Percentiles rank a stretch among this genome's conserved stretches.
Evolutionary conservation across 2,888 invertebrate genomes (phyloP).

Genomic region (Leptopilina myrica): DNA sequence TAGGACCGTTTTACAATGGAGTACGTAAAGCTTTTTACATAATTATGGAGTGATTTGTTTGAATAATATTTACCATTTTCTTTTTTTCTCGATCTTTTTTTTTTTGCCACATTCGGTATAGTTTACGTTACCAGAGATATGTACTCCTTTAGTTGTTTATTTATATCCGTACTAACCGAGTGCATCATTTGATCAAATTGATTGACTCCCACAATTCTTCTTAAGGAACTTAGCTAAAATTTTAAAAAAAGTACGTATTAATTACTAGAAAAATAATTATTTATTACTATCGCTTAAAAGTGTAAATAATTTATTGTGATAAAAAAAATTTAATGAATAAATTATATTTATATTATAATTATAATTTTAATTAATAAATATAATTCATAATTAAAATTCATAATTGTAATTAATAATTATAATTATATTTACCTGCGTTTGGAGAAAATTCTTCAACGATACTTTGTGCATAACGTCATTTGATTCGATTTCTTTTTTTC

Average conservation of each 20-base stretch:
- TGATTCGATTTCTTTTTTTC: constrained; percentile 83
- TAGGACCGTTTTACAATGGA: constrained; percentile 70
- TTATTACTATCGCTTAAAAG: too few species aligned
- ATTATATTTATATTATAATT: too few species aligned
- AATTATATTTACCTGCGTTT: constrained; percentile 81
- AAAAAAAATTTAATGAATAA: too few species aligned
- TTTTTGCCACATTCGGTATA: constrained; percentile 4
- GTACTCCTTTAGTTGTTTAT: constrained; percentile 50
- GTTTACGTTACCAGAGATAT: constrained; percentile 39
- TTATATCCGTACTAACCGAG: constrained; percentile 43
- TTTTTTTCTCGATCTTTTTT: constrained; percentile 1
- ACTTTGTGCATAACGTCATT: constrained; percentile 90
- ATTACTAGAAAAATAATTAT: too few species aligned
- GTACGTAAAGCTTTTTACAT: constrained; percentile 67
- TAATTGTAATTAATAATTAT: not conserved
- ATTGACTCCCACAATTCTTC: constrained; percentile 85
- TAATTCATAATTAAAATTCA: too few species aligned
- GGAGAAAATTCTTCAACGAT: constrained; percentile 84
- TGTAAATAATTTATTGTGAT: not conserved
- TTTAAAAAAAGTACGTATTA: not conserved
- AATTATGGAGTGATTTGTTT: constrained; percentile 57
- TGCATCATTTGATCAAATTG: constrained; percentile 81
- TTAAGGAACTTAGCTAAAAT: constrained; percentile 83
- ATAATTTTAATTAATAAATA: too few species aligned
- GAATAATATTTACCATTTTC: constrained; percentile 45